These are phyloP conservation scores for Carcharodon carcharias DNA, from an alignment of 2,797 vertebrate species.

Conservation along the genomic window DNA sequence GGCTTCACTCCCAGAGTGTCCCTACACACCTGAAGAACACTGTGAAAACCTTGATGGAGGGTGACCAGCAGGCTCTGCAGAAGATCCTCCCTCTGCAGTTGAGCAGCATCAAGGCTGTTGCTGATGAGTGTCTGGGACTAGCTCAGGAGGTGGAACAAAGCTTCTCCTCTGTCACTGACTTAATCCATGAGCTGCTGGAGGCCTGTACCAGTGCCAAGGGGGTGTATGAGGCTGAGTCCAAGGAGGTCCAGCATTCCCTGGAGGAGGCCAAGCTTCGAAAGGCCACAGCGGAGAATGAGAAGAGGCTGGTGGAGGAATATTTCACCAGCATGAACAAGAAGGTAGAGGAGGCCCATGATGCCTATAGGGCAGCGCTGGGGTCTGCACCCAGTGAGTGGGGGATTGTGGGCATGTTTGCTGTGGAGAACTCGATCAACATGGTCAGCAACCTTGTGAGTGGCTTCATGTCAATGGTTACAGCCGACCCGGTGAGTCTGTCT, in stretches of 20 bases:
- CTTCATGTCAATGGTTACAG: background rate
- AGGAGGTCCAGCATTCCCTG: background rate
- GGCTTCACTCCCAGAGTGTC: background rate
- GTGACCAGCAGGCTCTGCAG: too few relatives aligned
- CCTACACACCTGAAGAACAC: background rate
- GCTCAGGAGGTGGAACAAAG: background rate
- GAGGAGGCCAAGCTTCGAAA: background rate
- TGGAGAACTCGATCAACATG: background rate
- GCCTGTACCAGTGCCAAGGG: background rate
- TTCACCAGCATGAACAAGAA: conserved; percentile 22
- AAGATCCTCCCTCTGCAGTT: background rate
- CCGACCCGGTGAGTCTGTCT: background rate
- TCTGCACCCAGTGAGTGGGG: conserved; percentile 38
- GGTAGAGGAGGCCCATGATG: conserved; percentile 33
- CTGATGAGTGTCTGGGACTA: background rate
- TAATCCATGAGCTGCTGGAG: conserved; percentile 22
- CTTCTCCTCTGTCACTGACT: background rate
- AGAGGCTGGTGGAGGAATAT: conserved; percentile 25
- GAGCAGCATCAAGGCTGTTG: background rate
- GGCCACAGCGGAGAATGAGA: background rate
- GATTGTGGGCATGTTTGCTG: conserved; percentile 16
- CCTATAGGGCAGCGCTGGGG: conserved; percentile 25
- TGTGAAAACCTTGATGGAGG: background rate
- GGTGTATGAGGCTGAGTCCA: background rate
- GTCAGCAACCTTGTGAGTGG: background rate